phyloP scores from a whole-genome alignment of 2,797 vertebrate species.

The Salarias fasciatus region DNA sequence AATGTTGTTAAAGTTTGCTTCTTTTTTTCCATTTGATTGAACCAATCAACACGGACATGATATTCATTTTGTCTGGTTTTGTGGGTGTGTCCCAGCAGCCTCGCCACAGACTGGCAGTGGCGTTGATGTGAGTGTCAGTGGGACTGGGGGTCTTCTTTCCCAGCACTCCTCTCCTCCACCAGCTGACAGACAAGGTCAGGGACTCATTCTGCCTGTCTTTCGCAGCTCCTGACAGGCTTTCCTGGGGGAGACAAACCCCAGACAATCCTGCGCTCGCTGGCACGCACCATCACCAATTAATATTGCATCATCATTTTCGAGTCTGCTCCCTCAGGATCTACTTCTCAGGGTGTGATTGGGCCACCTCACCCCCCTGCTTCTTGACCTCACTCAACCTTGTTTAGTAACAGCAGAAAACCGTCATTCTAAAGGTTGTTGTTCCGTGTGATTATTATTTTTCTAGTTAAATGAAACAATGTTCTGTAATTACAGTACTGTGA shows the following conservation, averaged over 20 bases:
- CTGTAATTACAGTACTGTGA: no score
- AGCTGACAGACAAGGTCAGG: conserved; percentile 86
- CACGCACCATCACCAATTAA: conserved; percentile 81
- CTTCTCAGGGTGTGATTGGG: conserved; percentile 52
- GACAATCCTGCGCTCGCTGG: conserved; percentile 69
- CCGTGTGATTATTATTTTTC: conserved; percentile 14
- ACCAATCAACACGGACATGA: background rate
- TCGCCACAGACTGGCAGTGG: conserved; percentile 69
- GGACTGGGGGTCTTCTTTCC: conserved; percentile 67
- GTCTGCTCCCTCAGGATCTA: conserved; percentile 50
- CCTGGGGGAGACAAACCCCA: conserved; percentile 77
- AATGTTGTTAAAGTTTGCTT: background rate
- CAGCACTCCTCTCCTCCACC: conserved; percentile 59
- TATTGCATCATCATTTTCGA: conserved; percentile 84
- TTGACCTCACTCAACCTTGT: conserved; percentile 27
- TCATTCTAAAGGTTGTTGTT: conserved; percentile 4
- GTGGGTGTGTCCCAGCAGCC: conserved; percentile 64
- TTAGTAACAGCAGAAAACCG: conserved; percentile 17
- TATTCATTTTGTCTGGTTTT: conserved; percentile 26
- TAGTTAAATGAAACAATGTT: background rate
- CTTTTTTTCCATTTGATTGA: background rate
- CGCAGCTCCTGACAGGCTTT: conserved; percentile 79
- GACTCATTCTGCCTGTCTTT: conserved; percentile 75
- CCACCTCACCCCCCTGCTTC: conserved; percentile 26
- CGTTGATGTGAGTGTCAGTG: conserved; percentile 75